Percentiles rank a stretch among this genome's conserved stretches.
phyloP scores from a whole-genome alignment of 1,140 invertebrate species.

The Melanaphis sacchari region DNA sequence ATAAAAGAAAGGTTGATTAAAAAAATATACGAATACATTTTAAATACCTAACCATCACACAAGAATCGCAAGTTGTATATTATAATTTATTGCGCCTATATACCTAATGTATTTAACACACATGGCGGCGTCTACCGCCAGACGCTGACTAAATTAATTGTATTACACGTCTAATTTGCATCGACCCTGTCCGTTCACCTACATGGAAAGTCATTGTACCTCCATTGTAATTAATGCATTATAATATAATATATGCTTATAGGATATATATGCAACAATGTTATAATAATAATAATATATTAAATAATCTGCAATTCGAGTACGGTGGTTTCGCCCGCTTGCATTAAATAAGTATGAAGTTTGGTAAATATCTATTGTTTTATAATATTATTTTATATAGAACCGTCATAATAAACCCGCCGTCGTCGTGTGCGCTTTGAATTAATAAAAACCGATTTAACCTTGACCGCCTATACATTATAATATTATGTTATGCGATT shows the following conservation, averaged over 20 bases:
- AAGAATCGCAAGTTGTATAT: not conserved
- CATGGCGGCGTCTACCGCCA: not conserved
- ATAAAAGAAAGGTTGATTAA: conserved; percentile 21
- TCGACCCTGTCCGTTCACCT: conserved; percentile 30
- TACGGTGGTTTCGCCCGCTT: not conserved
- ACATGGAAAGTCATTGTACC: conserved; percentile 41
- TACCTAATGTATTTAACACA: not conserved
- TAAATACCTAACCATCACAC: not conserved
- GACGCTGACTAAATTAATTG: conserved; percentile 31
- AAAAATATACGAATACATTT: not conserved
- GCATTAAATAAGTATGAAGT: not conserved
- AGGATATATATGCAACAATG: not conserved
- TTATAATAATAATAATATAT: conserved; percentile 23
- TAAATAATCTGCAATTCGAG: conserved; percentile 17
- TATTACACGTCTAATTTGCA: conserved; percentile 37
- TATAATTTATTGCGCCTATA: not conserved
- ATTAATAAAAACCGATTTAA: conserved; percentile 41
- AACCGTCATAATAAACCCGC: not conserved
- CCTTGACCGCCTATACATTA: not conserved
- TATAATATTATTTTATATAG: not conserved
- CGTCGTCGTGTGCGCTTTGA: not conserved
- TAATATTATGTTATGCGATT: not conserved
- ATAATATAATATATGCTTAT: not conserved
- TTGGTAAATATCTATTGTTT: not conserved
- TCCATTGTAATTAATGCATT: not conserved